Base-by-base conservation (phyloP, 1,140 invertebrate species). In the Habropoda laboriosa region DNA sequence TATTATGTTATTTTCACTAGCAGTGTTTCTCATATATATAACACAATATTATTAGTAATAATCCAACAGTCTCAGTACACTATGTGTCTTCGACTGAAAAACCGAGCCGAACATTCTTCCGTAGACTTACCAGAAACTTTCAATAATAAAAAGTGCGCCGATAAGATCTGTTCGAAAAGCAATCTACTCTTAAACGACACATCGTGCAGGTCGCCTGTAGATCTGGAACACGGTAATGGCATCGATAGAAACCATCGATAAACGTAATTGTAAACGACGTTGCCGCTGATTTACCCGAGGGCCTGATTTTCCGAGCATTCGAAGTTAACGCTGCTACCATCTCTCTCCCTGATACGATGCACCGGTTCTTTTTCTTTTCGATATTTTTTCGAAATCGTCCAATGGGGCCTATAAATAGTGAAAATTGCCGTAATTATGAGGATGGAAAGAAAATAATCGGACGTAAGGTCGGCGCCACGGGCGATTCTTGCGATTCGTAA, bases 391-490 rank as follows among this genome's bases (percentile, higher is more conserved):
- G 35, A 24, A 24, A 67, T 38, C 47, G 30, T 51, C 47, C 75
- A 83, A 81, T 83, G 57, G 21, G 4, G 75, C 81, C 86, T 82
- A 84, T 83, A 86, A 86, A 86, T 82, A 80, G 60, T 75, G 72
- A 80, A 76, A 83, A 85, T 87, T 87, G 76, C 86, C 70, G 83
- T 86, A 87, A 87, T 86, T 86, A 83, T 68, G 57, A 79, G 68
- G 77, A 71, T 78, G 76, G 60, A 85, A 79, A 85, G 81, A 81
- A 84, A 81, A 74, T 80, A 80, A 85, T 85, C 79, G 81, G 66
- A 79, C 77, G 61, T 82, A 13, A 53, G 58, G 70, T 70, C 66
- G 68, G 60, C 42, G 58, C 72, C 60, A n/a, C 24, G 18, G 72
- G 47, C 47, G 35, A 53, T 32, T 51, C 16, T 0, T 53, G 32